Evolutionary conservation across 37 sponge, comb jelly and placozoan genomes (phyloP).

Genomic region (Spongilla lacustris): DNA sequence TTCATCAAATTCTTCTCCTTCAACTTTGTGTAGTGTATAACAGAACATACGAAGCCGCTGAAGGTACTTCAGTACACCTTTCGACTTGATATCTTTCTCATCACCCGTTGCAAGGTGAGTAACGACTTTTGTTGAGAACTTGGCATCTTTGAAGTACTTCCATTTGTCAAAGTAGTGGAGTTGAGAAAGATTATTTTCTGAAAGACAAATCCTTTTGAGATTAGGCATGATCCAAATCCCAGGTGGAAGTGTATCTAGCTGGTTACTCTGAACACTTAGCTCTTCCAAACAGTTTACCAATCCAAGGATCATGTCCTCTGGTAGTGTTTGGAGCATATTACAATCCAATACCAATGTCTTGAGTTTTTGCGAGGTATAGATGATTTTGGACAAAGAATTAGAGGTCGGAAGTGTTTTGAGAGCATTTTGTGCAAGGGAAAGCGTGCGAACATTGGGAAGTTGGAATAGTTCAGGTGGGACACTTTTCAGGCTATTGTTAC

Average conservation of each 20-base stretch:
- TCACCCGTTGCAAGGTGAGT: conserved; percentile 3
- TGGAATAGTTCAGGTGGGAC: conserved; percentile 67
- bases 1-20: background rate
- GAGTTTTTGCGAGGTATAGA: conserved; percentile 36
- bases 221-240: conserved; percentile 67
- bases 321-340: conserved; percentile 56
- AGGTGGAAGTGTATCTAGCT: conserved; percentile 59
- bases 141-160: conserved; percentile 26
- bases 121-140: conserved; percentile 8
- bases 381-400: background rate
- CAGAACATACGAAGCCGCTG: conserved; percentile 22
- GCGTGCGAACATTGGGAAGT: conserved; percentile 21
- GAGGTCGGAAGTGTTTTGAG: conserved; percentile 47
- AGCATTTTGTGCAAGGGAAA: conserved; percentile 54
- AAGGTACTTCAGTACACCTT: conserved; percentile 17
- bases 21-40: conserved; percentile 13
- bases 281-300: conserved; percentile 36
- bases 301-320: conserved; percentile 45
- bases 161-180: conserved; percentile 61
- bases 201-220: conserved; percentile 50
- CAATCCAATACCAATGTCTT: conserved; percentile 38
- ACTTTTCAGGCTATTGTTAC: conserved; percentile 39
- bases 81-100: background rate
- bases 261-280: conserved; percentile 50
- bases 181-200: conserved; percentile 44